Percentiles rank a stretch among this genome's conserved stretches.
phyloP scores from a whole-genome alignment of 2,888 invertebrate species.

The Clepsis dumicolana region DNA sequence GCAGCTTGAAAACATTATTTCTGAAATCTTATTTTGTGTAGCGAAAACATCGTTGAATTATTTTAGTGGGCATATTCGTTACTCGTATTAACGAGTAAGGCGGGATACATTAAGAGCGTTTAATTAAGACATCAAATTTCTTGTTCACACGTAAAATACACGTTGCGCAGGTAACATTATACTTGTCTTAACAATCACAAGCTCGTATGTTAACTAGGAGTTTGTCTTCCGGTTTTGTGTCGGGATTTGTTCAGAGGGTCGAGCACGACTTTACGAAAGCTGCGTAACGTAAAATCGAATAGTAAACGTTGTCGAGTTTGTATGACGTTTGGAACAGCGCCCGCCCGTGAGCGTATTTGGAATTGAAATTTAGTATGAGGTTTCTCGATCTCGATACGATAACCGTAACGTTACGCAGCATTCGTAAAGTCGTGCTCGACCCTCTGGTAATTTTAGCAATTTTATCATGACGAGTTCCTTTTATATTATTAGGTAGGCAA shows the following conservation, averaged over 20 bases:
- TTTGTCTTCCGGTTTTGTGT: background rate
- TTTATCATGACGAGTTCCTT: too few relatives aligned
- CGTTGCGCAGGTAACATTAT: background rate
- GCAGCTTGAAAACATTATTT: conserved; percentile 11
- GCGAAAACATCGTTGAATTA: background rate
- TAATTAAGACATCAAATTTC: conserved; percentile 4
- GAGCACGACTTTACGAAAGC: background rate
- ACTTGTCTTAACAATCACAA: background rate
- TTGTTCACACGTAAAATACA: background rate
- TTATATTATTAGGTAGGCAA: too few relatives aligned
- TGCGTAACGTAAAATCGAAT: background rate
- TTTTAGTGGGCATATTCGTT: background rate
- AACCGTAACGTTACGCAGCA: too few relatives aligned
- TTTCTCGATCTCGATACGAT: too few relatives aligned
- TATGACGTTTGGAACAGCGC: too few relatives aligned
- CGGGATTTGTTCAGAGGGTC: background rate
- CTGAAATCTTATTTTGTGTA: background rate
- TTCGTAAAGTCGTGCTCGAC: too few relatives aligned
- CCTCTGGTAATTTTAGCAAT: too few relatives aligned
- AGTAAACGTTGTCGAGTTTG: too few relatives aligned
- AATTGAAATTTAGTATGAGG: too few relatives aligned
- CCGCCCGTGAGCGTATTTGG: too few relatives aligned
- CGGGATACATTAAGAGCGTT: background rate
- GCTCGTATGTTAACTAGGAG: background rate
- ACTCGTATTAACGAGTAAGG: too few relatives aligned